Percentiles rank a stretch among this genome's conserved stretches.
These are phyloP conservation scores for Hippoglossus stenolepis DNA, from an alignment of 2,113 vertebrate genomes.

Conservation along the genomic window DNA sequence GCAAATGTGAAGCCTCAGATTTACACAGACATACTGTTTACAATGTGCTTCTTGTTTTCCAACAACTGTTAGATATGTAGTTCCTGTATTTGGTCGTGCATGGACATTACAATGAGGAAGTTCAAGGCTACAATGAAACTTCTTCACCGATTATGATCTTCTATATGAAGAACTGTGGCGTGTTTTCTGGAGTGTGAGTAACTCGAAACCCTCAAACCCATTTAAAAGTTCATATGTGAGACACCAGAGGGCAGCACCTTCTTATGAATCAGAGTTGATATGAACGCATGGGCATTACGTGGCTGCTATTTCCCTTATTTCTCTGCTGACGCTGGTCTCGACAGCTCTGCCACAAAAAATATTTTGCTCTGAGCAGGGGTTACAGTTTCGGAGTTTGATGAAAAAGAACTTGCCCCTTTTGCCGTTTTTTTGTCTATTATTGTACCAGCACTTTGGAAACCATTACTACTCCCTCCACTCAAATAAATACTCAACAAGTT, in stretches of 20 bases:
- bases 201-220: not conserved
- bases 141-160: not conserved
- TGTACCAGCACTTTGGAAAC: not conserved
- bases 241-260: slow-evolving; percentile 79
- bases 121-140: not conserved
- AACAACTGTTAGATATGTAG: not conserved
- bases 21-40: not conserved
- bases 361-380: not conserved
- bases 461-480: not conserved
- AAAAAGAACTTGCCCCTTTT: not conserved
- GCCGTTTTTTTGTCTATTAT: not conserved
- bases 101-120: not conserved
- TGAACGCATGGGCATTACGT: not conserved
- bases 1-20: not conserved
- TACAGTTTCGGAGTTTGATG: not conserved
- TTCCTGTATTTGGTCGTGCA: not conserved
- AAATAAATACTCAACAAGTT: not conserved
- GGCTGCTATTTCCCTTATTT: not conserved
- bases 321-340: not conserved
- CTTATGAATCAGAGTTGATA: slow-evolving; percentile 26
- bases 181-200: not conserved
- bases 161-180: not conserved
- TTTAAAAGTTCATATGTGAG: slow-evolving; percentile 14
- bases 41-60: slow-evolving; percentile 1
- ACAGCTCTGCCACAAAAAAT: not conserved